Conservation (phyloP, 2,888 invertebrate genomes). For the Troides helena region DNA sequence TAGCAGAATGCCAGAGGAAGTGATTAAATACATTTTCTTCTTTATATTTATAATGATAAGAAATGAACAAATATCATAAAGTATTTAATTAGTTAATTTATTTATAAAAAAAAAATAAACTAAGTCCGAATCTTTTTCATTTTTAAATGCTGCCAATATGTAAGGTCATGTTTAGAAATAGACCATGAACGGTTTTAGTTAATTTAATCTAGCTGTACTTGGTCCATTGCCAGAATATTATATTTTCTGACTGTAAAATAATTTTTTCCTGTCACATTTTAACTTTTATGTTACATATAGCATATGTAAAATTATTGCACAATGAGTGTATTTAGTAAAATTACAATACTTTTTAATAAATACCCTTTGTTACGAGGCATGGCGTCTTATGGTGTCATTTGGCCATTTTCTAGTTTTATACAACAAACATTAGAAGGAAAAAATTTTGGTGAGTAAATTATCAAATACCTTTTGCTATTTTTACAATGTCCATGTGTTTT, state of each 20-base stretch:
- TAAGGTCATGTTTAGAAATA: slow-evolving; percentile 21
- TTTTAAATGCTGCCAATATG: background rate
- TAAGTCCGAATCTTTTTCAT: no score
- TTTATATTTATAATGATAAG: background rate
- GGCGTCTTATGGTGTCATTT: slow-evolving; percentile 85
- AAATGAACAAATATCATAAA: background rate
- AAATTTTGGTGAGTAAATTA: slow-evolving; percentile 73
- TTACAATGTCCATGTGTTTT: background rate
- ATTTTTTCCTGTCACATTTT: slow-evolving; percentile 39
- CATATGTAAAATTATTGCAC: slow-evolving; percentile 17
- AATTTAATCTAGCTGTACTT: slow-evolving; percentile 3
- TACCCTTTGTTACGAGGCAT: slow-evolving; percentile 81
- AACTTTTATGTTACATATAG: slow-evolving; percentile 3
- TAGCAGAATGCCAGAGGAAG: background rate
- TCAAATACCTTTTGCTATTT: slow-evolving; percentile 14
- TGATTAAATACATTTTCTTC: background rate
- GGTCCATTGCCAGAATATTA: slow-evolving; percentile 20
- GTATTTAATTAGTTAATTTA: no score
- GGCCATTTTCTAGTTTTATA: slow-evolving; percentile 86
- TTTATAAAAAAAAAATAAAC: no score
- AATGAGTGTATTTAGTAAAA: slow-evolving; percentile 61
- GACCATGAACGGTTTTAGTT: slow-evolving; percentile 1
- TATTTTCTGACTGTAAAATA: slow-evolving; percentile 17
- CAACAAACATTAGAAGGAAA: slow-evolving; percentile 86
- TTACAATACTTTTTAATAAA: slow-evolving; percentile 56